phyloP scores from a whole-genome alignment of 2,888 invertebrate genomes.

The Ectemnius continuus region DNA sequence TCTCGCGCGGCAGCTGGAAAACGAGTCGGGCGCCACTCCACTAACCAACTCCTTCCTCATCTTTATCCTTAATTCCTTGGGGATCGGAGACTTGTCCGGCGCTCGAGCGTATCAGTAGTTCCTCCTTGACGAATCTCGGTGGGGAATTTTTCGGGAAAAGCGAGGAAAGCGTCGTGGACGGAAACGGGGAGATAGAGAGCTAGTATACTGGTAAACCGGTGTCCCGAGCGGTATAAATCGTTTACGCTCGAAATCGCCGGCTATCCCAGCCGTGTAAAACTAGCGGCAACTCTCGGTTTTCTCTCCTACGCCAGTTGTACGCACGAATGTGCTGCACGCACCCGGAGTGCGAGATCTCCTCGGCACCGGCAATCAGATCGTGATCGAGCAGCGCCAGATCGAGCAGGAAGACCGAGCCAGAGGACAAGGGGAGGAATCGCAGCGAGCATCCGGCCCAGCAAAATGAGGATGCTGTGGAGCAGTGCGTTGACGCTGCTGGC shows the following conservation, averaged over 20 bases:
- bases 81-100: neutral
- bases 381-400: slow-evolving; percentile 11
- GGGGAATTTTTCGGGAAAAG: neutral
- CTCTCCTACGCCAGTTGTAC: neutral
- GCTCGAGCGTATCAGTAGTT: neutral
- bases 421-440: no score
- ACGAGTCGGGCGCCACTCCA: slow-evolving; percentile 37
- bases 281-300: neutral
- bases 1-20: slow-evolving; percentile 56
- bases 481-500: slow-evolving; percentile 66
- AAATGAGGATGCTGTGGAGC: slow-evolving; percentile 66
- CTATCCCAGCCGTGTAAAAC: neutral
- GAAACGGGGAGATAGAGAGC: slow-evolving; percentile 10
- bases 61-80: neutral
- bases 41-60: slow-evolving; percentile 36
- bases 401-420: no score
- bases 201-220: neutral
- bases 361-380: neutral
- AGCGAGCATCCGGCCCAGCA: slow-evolving; percentile 4
- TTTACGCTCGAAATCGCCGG: neutral
- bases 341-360: slow-evolving; percentile 1
- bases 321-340: neutral
- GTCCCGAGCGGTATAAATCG: neutral
- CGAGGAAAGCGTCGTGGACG: neutral
- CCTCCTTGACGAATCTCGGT: neutral